These are phyloP conservation scores for Spodoptera litura DNA, from an alignment of 1,140 invertebrate species.

Conservation along the genomic window DNA sequence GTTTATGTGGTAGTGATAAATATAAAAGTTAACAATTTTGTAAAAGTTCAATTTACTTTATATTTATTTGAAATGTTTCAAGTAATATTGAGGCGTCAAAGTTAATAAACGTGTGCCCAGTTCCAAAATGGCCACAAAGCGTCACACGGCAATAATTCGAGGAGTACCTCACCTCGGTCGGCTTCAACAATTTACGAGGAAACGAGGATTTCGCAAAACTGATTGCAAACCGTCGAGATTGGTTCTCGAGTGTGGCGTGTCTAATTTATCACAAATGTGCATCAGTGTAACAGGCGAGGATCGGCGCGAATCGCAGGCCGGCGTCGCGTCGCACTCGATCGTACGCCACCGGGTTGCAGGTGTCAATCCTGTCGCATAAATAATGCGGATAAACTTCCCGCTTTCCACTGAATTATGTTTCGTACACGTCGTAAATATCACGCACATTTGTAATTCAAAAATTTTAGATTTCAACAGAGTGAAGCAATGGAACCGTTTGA, in stretches of 20 bases:
- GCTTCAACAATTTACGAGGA: constrained; percentile 66
- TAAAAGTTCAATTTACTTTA: no score
- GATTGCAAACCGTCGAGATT: constrained; percentile 73
- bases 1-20: no score
- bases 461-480: constrained; percentile 30
- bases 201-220: constrained; percentile 77
- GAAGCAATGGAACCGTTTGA: neutral
- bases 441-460: constrained; percentile 42
- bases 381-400: constrained; percentile 48
- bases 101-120: neutral
- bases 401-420: constrained; percentile 50
- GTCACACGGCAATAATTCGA: constrained; percentile 44
- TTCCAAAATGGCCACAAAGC: constrained; percentile 22
- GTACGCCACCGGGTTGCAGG: constrained; percentile 57
- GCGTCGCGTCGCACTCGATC: constrained; percentile 28
- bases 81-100: neutral
- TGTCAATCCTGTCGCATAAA: constrained; percentile 63
- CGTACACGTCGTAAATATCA: constrained; percentile 49
- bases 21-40: no score
- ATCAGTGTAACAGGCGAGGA: constrained; percentile 57
- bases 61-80: no score
- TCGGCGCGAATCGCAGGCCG: constrained; percentile 38
- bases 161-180: constrained; percentile 54
- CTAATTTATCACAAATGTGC: constrained; percentile 77
- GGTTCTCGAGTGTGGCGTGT: constrained; percentile 72